Percentiles rank a stretch among this genome's conserved stretches.
Evolutionary conservation across 2,113 vertebrate genomes (phyloP).

Genomic region (Pachycephala philippinensis): DNA sequence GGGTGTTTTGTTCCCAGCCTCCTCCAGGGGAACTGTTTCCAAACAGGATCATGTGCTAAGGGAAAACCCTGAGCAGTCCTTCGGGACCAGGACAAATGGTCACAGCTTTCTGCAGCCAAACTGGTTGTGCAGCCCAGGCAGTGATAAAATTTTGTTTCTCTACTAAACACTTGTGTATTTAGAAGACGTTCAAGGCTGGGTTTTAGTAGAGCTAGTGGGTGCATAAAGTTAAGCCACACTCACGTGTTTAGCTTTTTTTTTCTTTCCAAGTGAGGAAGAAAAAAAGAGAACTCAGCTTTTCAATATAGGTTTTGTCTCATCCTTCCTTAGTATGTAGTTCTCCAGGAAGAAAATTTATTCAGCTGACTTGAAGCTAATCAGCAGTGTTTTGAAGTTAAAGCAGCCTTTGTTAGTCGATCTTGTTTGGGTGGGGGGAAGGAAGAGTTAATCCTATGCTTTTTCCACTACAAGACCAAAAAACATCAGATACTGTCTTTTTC

Average conservation of each 20-base stretch:
- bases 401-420: neutral
- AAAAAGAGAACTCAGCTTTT: neutral
- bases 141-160: neutral
- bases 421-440: rapidly evolving
- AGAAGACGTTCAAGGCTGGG: neutral
- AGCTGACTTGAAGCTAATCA: neutral
- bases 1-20: neutral
- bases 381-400: neutral
- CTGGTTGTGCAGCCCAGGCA: neutral
- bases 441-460: neutral
- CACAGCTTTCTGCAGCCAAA: neutral
- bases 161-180: neutral
- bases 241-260: neutral
- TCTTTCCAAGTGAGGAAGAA: neutral
- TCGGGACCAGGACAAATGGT: neutral
- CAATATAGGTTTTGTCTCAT: neutral
- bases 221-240: neutral
- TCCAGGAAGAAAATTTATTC: neutral
- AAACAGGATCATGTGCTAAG: neutral
- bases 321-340: neutral
- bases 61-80: neutral
- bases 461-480: neutral
- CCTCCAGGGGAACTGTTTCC: neutral
- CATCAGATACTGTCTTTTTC: neutral
- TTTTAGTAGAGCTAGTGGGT: neutral